phyloP scores from a whole-genome alignment of 2,888 invertebrate species.

The Drosophila siamana region DNA sequence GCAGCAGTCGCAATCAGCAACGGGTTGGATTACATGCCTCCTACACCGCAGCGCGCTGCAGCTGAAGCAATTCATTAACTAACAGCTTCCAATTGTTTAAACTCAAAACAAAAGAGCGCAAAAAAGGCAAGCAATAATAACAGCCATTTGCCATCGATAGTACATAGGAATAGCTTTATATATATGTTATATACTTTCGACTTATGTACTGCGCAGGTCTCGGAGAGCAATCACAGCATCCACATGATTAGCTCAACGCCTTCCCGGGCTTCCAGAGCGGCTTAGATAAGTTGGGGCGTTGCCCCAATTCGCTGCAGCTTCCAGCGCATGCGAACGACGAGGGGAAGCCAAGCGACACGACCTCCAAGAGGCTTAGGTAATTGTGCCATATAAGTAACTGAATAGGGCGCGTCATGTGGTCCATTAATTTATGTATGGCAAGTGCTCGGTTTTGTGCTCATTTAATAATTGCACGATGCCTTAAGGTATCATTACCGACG shows the following conservation, averaged over 20 bases:
- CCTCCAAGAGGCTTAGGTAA: conserved; percentile 49
- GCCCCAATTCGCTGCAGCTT: conserved; percentile 45
- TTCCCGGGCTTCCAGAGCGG: conserved; percentile 34
- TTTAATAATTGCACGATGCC: conserved; percentile 86
- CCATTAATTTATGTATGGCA: conserved; percentile 75
- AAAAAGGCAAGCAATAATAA: conserved; percentile 33
- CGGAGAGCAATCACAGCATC: conserved; percentile 47
- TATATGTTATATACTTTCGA: conserved; percentile 6
- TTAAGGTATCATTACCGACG: conserved; percentile 83
- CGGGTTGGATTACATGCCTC: conserved; percentile 51
- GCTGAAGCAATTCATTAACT: conserved; percentile 55
- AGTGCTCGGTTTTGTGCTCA: conserved; percentile 83
- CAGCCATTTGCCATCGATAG: conserved; percentile 19
- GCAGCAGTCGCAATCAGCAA: conserved; percentile 53
- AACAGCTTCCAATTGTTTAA: conserved; percentile 37
- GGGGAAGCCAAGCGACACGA: not conserved
- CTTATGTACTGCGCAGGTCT: conserved; percentile 65
- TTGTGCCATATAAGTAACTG: conserved; percentile 44
- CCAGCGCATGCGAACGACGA: conserved; percentile 53
- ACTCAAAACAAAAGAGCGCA: not conserved
- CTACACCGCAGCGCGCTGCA: not conserved
- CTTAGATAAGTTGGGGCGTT: conserved; percentile 62
- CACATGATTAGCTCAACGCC: conserved; percentile 50
- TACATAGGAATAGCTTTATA: conserved; percentile 1
- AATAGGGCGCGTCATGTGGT: conserved; percentile 50